Conservation (phyloP, 2,113 vertebrate genomes). For the Gymnobelideus leadbeateri region DNA sequence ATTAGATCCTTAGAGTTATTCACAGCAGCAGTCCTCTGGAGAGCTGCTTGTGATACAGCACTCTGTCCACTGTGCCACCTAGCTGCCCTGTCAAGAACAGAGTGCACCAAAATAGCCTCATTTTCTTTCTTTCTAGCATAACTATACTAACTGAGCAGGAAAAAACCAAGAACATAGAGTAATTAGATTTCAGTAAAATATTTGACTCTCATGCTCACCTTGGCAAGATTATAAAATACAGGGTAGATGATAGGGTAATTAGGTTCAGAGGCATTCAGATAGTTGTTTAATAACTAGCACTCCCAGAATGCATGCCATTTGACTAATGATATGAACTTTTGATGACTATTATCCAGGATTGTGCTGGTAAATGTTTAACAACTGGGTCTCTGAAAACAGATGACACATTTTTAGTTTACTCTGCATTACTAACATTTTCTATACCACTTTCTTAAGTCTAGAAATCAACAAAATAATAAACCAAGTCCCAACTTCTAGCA, state of each 20-base stretch:
- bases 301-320: background rate
- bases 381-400: background rate
- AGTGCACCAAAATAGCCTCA: background rate
- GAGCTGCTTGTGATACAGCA: background rate
- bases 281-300: background rate
- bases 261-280: background rate
- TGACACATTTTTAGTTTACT: background rate
- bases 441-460: background rate
- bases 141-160: background rate
- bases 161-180: background rate
- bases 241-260: background rate
- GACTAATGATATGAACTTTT: background rate
- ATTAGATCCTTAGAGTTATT: no score
- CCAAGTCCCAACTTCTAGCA: background rate
- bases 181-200: background rate
- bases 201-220: background rate
- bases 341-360: background rate
- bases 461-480: background rate
- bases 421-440: slow-evolving; percentile 3
- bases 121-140: background rate
- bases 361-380: background rate
- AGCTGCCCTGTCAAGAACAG: background rate
- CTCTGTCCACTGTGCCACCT: background rate
- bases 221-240: background rate
- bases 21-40: no score